Conservation (phyloP, 1,140 invertebrate species). For the Neuroterus valhalla region DNA sequence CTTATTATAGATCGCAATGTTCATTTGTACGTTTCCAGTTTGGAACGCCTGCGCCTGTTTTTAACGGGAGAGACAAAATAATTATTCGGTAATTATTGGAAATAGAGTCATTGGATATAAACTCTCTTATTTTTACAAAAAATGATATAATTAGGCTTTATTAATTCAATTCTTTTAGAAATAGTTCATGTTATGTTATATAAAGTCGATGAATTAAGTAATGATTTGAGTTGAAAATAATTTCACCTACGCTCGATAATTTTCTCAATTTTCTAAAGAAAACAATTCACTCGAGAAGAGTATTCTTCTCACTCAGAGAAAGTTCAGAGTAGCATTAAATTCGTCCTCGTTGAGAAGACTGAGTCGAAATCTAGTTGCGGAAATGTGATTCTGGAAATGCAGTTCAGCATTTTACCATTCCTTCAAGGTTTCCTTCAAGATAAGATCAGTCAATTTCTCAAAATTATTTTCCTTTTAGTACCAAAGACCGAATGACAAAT, state of each 20-base stretch:
- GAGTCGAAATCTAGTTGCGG: constrained; percentile 3
- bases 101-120: too few species aligned
- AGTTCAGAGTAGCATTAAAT: constrained; percentile 4
- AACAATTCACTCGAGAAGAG: background rate
- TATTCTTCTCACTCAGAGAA: background rate
- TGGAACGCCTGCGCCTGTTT: too few species aligned
- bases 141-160: too few species aligned
- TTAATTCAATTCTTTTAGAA: too few species aligned
- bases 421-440: background rate
- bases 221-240: background rate
- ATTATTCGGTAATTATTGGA: too few species aligned
- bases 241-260: background rate
- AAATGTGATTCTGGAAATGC: background rate
- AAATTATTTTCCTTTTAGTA: background rate
- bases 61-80: too few species aligned
- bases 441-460: background rate
- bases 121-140: too few species aligned
- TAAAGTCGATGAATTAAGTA: background rate
- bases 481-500: too few species aligned
- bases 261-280: background rate
- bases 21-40: background rate
- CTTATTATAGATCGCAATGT: background rate
- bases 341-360: background rate
- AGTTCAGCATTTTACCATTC: background rate
- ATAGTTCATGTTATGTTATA: too few species aligned